Evolutionary conservation across 2,888 invertebrate species (phyloP).

Genomic region (Conus canariensis): DNA sequence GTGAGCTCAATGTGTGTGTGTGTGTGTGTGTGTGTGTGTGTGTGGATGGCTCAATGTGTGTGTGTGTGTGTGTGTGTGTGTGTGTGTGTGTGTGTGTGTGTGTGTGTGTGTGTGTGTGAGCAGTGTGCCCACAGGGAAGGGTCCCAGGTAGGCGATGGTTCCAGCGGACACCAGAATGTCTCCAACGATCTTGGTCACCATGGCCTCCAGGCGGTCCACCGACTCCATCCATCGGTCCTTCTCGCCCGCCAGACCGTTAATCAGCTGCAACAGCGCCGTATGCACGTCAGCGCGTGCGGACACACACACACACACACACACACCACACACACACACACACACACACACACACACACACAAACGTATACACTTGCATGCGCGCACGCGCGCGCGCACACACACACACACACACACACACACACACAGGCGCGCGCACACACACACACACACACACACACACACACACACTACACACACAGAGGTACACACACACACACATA

Average conservation of each 20-base stretch:
- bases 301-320: not conserved
- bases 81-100: no score
- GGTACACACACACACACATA: not conserved
- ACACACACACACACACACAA: not conserved
- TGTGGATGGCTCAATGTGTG: no score
- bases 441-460: not conserved
- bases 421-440: not conserved
- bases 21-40: no score
- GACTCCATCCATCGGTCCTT: slow-evolving; percentile 79
- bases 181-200: slow-evolving; percentile 77
- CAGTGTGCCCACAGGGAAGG: slow-evolving; percentile 75
- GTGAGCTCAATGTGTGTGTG: no score
- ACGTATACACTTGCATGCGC: not conserved
- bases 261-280: slow-evolving; percentile 63
- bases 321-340: not conserved
- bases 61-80: no score
- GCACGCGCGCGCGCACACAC: not conserved
- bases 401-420: not conserved
- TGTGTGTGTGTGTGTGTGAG: no score
- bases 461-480: not conserved
- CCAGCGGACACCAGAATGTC: slow-evolving; percentile 78
- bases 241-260: slow-evolving; percentile 79
- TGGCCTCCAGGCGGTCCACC: slow-evolving; percentile 73
- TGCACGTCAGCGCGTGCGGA: not conserved
- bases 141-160: slow-evolving; percentile 78